Evolutionary conservation across 2,888 invertebrate genomes (phyloP), one percentile per base, ranked within the genome.

Genomic region (Prostheceraeus crozeri): DNA sequence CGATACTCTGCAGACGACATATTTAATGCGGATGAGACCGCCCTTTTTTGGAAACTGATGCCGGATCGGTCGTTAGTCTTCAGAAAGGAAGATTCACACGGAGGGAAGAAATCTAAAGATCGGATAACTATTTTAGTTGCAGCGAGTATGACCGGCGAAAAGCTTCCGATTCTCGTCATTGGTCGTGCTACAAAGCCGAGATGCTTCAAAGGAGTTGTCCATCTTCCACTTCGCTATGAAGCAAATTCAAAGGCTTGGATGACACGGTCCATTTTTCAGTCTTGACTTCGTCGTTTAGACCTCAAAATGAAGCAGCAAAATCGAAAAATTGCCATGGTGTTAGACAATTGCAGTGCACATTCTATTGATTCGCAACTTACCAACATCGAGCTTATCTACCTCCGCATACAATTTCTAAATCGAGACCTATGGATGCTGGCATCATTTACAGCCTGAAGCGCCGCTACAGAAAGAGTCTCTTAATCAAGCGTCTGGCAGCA

Each of bases 161-260:
- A 45, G 16, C 19, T 45, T 10, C 19, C 45, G 14, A 10, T 45
- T n/a, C 45, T 45, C 8, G 45, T 45, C 6, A 45, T 10, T 45
- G 10, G 45, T 10, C 33, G n/a, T 8, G 35, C n/a, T 14, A 31
- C 30, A 6, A 54, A 54, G 3, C 54, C 54, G 8, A 6, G 54
- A 3, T 54, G 30, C 30, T 54, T 54, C 30, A 54, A 54, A 54
- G 54, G 54, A 30, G 14, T 54, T n/a, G n/a, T n/a, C 16, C 16
- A 51, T 23, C 27, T 51, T n/a, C 52, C 52, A 6, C n/a, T 21
- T 6, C 6, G 6, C 4, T 51, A 51, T 30, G 6, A 51, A 21
- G 52, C 16, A 21, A 51, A 51, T 25, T n/a, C 6, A 27, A 27
- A 21, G 23, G 52, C 27, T 8, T 51, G 52, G 52, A 51, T 51